Conservation (phyloP, 2,888 invertebrate species). For the Tetragonula carbonaria region DNA sequence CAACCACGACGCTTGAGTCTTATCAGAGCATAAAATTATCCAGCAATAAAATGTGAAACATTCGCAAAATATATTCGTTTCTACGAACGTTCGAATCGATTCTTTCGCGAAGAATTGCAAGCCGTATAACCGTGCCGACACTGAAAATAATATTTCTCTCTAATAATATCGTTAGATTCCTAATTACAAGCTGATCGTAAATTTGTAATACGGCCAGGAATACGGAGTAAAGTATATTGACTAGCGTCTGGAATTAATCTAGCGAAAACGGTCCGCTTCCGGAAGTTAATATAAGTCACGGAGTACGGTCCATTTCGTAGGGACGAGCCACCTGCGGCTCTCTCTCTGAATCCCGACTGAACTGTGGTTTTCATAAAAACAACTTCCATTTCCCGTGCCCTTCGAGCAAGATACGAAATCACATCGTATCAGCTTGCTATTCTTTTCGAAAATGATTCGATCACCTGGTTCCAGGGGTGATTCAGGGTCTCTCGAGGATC, state of each 20-base stretch:
- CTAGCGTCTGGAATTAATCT: conserved; percentile 73
- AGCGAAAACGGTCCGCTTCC: conserved; percentile 66
- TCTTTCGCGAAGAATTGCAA: too few relatives aligned
- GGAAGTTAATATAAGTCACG: conserved; percentile 65
- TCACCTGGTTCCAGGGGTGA: too few relatives aligned
- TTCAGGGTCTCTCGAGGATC: too few relatives aligned
- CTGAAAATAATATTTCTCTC: not conserved
- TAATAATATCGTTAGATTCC: not conserved
- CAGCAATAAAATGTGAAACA: too few relatives aligned
- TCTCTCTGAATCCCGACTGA: conserved; percentile 5
- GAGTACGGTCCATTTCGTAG: conserved; percentile 53
- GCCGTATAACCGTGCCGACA: too few relatives aligned
- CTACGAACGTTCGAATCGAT: too few relatives aligned
- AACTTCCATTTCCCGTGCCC: not conserved
- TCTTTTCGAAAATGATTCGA: too few relatives aligned
- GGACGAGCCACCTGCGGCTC: conserved; percentile 68
- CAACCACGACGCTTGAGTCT: too few relatives aligned
- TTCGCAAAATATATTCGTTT: too few relatives aligned
- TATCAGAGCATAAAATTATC: too few relatives aligned
- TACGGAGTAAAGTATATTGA: conserved; percentile 2
- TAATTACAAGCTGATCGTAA: not conserved
- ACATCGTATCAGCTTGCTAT: not conserved
- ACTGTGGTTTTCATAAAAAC: not conserved
- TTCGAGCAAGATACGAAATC: not conserved
- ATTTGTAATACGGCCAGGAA: not conserved